phyloP scores from a whole-genome alignment of 2,888 invertebrate species.

The Gastrophysa polygoni region DNA sequence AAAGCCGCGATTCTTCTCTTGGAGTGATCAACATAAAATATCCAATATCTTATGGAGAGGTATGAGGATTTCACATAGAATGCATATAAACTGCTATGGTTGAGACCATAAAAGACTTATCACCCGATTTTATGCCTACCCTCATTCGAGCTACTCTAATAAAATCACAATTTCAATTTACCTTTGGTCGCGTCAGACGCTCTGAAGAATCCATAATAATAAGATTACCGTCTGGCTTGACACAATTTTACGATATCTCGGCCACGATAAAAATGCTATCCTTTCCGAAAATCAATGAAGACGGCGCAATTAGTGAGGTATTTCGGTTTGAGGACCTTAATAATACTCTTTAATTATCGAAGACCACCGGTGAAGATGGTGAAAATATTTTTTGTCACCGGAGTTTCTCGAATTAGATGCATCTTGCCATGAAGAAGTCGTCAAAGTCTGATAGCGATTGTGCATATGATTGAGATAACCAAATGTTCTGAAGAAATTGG shows the following conservation, averaged over 20 bases:
- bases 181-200: slow-evolving; percentile 14
- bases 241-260: slow-evolving; percentile 32
- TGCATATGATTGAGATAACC: not conserved
- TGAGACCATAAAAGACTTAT: slow-evolving; percentile 27
- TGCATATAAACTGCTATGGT: slow-evolving; percentile 12
- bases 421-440: not conserved
- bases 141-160: slow-evolving; percentile 25
- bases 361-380: slow-evolving; percentile 36
- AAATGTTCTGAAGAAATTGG: not conserved
- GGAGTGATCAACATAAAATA: no score
- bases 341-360: slow-evolving; percentile 34
- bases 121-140: slow-evolving; percentile 28
- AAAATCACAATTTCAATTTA: slow-evolving; percentile 34
- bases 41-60: not conserved
- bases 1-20: no score
- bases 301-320: slow-evolving; percentile 46
- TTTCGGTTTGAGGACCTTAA: slow-evolving; percentile 37
- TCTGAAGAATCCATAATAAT: slow-evolving; percentile 28
- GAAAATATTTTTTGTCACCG: slow-evolving; percentile 32
- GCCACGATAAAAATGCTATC: slow-evolving; percentile 36
- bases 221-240: slow-evolving; percentile 26
- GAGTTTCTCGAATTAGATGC: slow-evolving; percentile 23
- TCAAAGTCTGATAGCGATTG: not conserved
- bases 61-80: slow-evolving; percentile 7
- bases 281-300: slow-evolving; percentile 41